phyloP scores from a whole-genome alignment of 2,888 invertebrate species.

The Sphecodes monilicornis region DNA sequence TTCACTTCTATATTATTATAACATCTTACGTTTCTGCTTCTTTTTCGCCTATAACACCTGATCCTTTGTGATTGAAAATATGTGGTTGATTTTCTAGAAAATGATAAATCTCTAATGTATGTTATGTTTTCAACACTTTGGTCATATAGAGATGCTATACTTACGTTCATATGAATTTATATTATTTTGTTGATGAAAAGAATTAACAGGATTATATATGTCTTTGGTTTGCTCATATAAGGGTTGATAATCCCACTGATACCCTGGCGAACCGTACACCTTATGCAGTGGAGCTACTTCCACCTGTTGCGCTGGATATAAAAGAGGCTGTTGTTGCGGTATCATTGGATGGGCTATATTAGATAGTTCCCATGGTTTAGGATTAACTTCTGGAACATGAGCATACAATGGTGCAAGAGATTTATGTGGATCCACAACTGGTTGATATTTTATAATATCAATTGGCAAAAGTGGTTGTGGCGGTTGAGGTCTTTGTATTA shows the following conservation, averaged over 20 bases:
- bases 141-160: slow-evolving; percentile 44
- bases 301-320: slow-evolving; percentile 74
- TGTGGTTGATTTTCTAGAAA: slow-evolving; percentile 75
- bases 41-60: slow-evolving; percentile 75
- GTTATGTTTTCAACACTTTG: neutral
- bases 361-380: slow-evolving; percentile 75
- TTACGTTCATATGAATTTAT: slow-evolving; percentile 77
- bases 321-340: slow-evolving; percentile 72
- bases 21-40: slow-evolving; percentile 67
- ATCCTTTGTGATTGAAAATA: slow-evolving; percentile 80
- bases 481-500: slow-evolving; percentile 69
- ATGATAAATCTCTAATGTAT: neutral
- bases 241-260: slow-evolving; percentile 79
- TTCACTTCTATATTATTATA: neutral
- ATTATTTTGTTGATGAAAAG: slow-evolving; percentile 72
- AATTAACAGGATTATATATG: slow-evolving; percentile 68
- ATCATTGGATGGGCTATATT: slow-evolving; percentile 69
- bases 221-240: slow-evolving; percentile 79
- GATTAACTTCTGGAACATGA: slow-evolving; percentile 68
- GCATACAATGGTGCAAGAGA: slow-evolving; percentile 74
- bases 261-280: slow-evolving; percentile 73
- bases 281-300: slow-evolving; percentile 71
- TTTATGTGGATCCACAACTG: slow-evolving; percentile 76
- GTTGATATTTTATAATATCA: slow-evolving; percentile 77
- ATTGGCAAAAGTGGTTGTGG: slow-evolving; percentile 67